Evolutionary conservation across 2,888 invertebrate genomes (phyloP), one percentile per base, ranked within the genome.

Genomic region (Drosophila atroscutellata): DNA sequence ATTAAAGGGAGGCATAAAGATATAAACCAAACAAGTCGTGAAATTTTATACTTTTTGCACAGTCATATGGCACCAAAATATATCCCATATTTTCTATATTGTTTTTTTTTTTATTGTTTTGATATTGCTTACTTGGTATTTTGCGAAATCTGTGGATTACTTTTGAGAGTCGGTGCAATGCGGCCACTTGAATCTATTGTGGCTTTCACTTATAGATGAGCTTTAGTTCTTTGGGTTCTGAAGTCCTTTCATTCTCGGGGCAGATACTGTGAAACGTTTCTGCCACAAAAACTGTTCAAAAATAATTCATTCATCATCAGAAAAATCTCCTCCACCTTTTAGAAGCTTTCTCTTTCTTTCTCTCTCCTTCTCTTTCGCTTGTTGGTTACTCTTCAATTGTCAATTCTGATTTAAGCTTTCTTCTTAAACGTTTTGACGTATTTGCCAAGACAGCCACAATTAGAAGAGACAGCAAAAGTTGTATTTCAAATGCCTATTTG

Each of bases 1-100:
- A 39, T 54, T 9, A 24, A 34, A 15, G n/a, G 18, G 50, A 32
- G 20, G 5, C 4, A 56, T 26, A 3, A 15, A 18, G 34, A 36
- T 36, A n/a, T 28, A 24, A 24, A 2, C 24, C 8, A 24, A 20
- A 36, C 13, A 49, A 54, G 52, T 56, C 26, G 26, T 32, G 18
- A 39, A 39, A 32, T 39, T n/a, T 5, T 34, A 32, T 26, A 52
- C n/a, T 45, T 54, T 50, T 72, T 26, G 57, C 71, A 11, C 30
- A 32, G 13, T 39, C 11, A n/a, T 24, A 7, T 45, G 45, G 24
- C 24, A 45, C 45, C 8, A 2, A 24, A 24, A 45, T 45, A 15
- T 45, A 24, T 45, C 15, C 24, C 24, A 39, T 39, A 15, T 36
- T 34, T 36, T 15, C 50, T 18, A 26, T 13, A 2, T 30, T 55